Base-by-base conservation (phyloP, 2,113 vertebrate genomes). In the Noctilio leporinus region DNA sequence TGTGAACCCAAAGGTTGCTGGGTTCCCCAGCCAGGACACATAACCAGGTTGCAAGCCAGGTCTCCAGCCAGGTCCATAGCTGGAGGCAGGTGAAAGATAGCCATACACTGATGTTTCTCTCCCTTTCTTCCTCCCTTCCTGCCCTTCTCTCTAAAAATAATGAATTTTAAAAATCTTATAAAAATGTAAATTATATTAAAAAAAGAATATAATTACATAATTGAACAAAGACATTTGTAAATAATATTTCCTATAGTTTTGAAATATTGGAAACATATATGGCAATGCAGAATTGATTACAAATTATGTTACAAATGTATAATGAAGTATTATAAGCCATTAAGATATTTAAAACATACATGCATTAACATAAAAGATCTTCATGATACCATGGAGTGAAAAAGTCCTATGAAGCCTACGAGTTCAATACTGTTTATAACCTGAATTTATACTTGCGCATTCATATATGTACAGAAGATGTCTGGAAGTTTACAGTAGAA, bases 201-300 rank as follows among this genome's bases (percentile, higher is more conserved):
- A n/a, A n/a, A 26, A 84, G 77, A 82, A 62, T 49, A 88, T 67
- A 78, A 78, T 73, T 62, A 73, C 7, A 73, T 88, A 93, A 78
- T 78, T 93, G 24, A 87, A 90, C 20, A 91, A 59, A 93, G 10
- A 73, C 15, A 69, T 75, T 70, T 57, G 24, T 80, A 93, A 95
- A 85, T 95, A 72, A 95, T 75, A 75, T 65, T 70, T 72, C 81
- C 76, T 91, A 5, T 33, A 72, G 30, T 85, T 92, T 94, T 89
- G 40, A 75, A 69, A 69, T 67, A 83, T 47, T 82, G 62, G 70
- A 72, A 93, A 82, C 24, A 59, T 38, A 47, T 85, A 70, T 86
- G 43, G 72, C 5, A 86, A 33, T 65, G 33, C 0, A 45, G 15
- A 30, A 86, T 26, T 77, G 76, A 8, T 81, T 91, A 81, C 69